Base-by-base conservation (phyloP, 2,888 invertebrate genomes). In the Actias luna region DNA sequence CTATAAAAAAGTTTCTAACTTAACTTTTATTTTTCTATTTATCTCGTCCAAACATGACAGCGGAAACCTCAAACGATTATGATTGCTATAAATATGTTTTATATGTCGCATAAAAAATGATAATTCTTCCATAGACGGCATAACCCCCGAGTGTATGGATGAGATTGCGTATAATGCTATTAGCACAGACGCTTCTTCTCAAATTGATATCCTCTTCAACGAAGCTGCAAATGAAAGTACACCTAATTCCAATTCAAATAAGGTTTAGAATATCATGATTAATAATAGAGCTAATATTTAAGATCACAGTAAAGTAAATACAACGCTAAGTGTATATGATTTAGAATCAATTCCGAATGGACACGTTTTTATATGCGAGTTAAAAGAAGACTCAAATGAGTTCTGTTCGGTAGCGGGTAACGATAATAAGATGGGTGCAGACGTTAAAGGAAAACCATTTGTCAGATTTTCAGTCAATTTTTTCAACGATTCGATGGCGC, bases 111-210 rank as follows among this genome's bases (percentile, higher is more conserved):
- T 92, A 92, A 92, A 92, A 92, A 91, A 89, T 89, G 84, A 91
- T 91, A 88, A 85, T 87, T 82, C 85, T 78, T 78, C 81, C 80
- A 83, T 87, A 85, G 87, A 83, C 85, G 85, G 85, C 87, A 85
- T 88, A 87, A 87, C 89, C 89, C 90, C 77, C 89, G 90, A 89
- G 85, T 92, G 92, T 92, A 91, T 92, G 89, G 92, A 91, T 90
- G 92, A 92, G 92, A 92, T 92, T 92, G 92, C 89, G 90, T 85
- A 89, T 92, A 92, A 92, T 91, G 90, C 92, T 92, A 92, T 92
- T 92, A 92, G 88, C 91, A 92, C 92, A 92, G 92, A 92, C 92
- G 92, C 92, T 92, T 89, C 90, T 92, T 86, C 88, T 91, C 91
- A 91, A 91, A 91, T 91, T 92, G 91, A 92, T 92, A 92, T 90